phyloP scores from a whole-genome alignment of 2,797 vertebrate genomes.

The Thripadectes ignobilis region DNA sequence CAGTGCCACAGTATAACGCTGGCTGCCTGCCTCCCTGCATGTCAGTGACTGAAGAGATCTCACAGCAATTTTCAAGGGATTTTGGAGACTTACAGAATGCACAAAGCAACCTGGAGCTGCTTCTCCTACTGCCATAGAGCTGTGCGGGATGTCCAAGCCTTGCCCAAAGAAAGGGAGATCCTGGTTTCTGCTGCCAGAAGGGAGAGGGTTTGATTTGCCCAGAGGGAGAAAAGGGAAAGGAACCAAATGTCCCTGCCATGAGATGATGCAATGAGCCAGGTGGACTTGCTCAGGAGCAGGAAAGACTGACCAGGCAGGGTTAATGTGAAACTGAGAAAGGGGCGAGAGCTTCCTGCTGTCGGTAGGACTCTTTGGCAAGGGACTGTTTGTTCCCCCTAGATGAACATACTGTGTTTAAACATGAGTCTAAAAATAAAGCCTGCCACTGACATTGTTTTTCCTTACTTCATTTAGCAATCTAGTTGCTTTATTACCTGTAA shows the following conservation, averaged over 20 bases:
- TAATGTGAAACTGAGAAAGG: not conserved
- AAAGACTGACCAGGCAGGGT: constrained; percentile 18
- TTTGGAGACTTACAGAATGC: not conserved
- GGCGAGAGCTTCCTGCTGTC: constrained; percentile 33
- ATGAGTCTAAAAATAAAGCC: constrained; percentile 46
- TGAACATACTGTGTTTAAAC: constrained; percentile 45
- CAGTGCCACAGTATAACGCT: not conserved
- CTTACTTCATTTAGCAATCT: constrained; percentile 64
- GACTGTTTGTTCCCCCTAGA: constrained; percentile 53
- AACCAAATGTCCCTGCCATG: not conserved
- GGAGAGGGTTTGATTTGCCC: not conserved
- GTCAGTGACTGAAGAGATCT: not conserved
- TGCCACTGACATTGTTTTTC: constrained; percentile 54
- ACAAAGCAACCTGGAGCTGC: not conserved
- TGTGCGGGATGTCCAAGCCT: not conserved
- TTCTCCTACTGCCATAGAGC: not conserved
- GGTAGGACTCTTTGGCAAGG: constrained; percentile 24
- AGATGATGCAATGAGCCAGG: not conserved
- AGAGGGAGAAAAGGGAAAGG: not conserved
- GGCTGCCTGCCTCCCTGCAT: not conserved
- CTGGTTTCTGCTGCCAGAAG: not conserved
- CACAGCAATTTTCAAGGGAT: not conserved
- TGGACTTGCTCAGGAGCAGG: constrained; percentile 2
- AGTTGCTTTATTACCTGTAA: constrained; percentile 60
- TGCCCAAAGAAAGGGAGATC: not conserved